These are phyloP conservation scores for Agrilus biguttatus DNA, from an alignment of 2,888 invertebrate species.

Conservation along the genomic window DNA sequence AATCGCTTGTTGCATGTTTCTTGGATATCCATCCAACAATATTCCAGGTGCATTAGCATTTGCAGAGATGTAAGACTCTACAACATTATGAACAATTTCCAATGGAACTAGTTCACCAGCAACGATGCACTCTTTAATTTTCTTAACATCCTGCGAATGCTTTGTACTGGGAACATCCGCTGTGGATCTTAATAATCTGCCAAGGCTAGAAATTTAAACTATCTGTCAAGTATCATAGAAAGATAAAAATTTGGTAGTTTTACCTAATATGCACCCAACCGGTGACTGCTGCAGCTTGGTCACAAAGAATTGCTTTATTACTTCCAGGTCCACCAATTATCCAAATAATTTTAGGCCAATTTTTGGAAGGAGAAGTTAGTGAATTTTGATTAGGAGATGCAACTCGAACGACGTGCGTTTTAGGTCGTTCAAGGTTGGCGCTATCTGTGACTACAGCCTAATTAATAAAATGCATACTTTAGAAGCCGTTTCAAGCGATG, in stretches of 20 bases:
- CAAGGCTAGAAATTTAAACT: constrained; percentile 32
- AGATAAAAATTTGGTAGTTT: too few species aligned
- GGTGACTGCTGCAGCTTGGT: constrained; percentile 50
- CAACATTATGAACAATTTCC: constrained; percentile 61
- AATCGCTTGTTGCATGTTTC: constrained; percentile 76
- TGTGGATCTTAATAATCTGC: constrained; percentile 59
- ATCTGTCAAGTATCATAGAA: too few species aligned
- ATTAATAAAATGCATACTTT: too few species aligned
- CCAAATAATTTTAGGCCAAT: constrained; percentile 29
- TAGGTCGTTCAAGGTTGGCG: constrained; percentile 14
- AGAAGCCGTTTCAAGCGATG: too few species aligned
- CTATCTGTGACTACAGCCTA: too few species aligned
- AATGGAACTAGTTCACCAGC: constrained; percentile 71
- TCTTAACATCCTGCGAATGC: constrained; percentile 21
- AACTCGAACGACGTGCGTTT: constrained; percentile 27
- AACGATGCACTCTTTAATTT: constrained; percentile 52
- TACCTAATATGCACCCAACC: constrained; percentile 63
- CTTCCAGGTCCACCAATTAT: constrained; percentile 81
- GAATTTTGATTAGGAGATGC: constrained; percentile 15
- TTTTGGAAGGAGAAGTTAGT: constrained; percentile 23
- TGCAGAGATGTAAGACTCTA: constrained; percentile 51
- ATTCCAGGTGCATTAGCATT: constrained; percentile 57
- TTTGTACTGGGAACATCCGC: constrained; percentile 41
- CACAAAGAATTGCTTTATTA: constrained; percentile 71
- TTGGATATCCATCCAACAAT: constrained; percentile 87